phyloP scores from a whole-genome alignment of 2,797 vertebrate species.

The Chloroceryle inda region DNA sequence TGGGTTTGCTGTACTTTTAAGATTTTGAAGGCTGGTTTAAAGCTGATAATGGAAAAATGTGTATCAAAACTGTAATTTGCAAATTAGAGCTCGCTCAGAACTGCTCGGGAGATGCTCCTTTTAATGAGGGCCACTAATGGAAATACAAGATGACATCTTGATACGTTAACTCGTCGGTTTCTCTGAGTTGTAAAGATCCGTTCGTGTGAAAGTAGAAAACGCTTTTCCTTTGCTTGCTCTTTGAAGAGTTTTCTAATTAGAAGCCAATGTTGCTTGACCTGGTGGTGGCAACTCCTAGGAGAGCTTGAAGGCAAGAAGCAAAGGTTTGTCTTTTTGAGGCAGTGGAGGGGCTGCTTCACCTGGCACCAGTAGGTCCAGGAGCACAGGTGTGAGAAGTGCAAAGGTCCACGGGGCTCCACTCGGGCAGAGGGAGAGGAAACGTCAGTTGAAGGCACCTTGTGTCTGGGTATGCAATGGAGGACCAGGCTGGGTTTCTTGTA shows the following conservation, averaged over 20 bases:
- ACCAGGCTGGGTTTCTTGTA: neutral
- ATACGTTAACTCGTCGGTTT: neutral
- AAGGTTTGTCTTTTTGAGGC: neutral
- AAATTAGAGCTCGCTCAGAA: neutral
- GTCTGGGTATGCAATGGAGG: neutral
- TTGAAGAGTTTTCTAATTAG: neutral
- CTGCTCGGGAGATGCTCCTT: neutral
- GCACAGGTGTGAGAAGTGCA: accelerated
- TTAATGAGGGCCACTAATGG: neutral
- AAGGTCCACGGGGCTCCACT: neutral
- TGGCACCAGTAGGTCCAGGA: neutral
- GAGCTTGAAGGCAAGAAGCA: neutral
- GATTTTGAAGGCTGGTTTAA: neutral
- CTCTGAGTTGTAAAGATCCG: neutral
- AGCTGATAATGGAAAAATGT: neutral
- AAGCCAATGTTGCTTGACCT: neutral
- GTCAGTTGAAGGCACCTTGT: accelerated
- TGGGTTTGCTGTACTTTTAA: neutral
- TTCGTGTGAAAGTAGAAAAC: neutral
- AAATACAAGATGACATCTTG: neutral
- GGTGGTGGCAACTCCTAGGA: neutral
- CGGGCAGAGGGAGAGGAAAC: neutral
- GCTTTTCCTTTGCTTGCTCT: neutral
- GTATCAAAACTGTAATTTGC: neutral
- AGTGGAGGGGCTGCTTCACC: accelerated